These are phyloP conservation scores for Ophraella communa DNA, from an alignment of 2,888 invertebrate species.

Conservation along the genomic window DNA sequence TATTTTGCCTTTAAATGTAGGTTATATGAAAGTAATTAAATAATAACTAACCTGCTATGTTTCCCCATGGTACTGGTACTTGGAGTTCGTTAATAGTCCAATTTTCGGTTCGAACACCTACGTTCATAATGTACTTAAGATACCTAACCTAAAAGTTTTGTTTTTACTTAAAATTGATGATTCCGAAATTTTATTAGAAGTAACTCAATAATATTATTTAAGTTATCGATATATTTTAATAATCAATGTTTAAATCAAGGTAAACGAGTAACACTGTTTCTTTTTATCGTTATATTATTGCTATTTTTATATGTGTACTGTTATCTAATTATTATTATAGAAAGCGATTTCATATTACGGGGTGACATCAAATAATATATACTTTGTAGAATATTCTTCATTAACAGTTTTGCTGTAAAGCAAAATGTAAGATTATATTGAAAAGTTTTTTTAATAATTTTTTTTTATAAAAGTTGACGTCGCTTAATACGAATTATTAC, in stretches of 20 bases:
- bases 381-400: not conserved
- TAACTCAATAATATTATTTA: no score
- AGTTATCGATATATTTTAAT: no score
- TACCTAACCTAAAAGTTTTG: no score
- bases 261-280: no score
- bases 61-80: constrained; percentile 34
- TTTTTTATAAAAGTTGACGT: no score
- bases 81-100: constrained; percentile 27
- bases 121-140: not conserved
- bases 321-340: not conserved
- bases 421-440: no score
- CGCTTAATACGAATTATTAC: no score
- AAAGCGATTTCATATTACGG: not conserved
- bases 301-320: not conserved
- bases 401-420: no score
- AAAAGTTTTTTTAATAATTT: no score
- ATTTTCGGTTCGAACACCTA: not conserved
- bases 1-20: no score
- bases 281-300: not conserved
- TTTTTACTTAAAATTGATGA: no score
- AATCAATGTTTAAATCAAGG: not conserved
- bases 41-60: constrained; percentile 33
- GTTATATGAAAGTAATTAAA: not conserved
- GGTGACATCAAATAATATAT: not conserved
- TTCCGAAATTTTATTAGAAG: no score